Conservation (phyloP, 2,797 vertebrate genomes). For the Tiaroga cobitis region DNA sequence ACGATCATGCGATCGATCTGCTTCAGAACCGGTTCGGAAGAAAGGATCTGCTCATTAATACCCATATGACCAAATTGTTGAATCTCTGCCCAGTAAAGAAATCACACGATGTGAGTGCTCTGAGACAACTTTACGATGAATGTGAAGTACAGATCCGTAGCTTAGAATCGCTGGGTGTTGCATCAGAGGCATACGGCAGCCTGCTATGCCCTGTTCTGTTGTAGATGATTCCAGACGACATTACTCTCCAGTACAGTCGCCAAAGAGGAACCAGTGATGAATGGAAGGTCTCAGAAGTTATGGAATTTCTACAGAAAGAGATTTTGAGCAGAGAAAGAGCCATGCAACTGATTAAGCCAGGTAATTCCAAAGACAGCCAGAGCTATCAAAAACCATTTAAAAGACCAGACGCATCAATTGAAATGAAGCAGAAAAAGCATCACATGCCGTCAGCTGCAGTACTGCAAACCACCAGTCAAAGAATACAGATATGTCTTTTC, state of each 20-base stretch:
- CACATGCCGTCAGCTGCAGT: background rate
- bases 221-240: slow-evolving; percentile 51
- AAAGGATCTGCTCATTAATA: slow-evolving; percentile 48
- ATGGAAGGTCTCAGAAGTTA: slow-evolving; percentile 44
- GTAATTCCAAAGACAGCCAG: background rate
- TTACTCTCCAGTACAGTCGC: slow-evolving; percentile 15
- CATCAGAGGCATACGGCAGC: slow-evolving; percentile 45
- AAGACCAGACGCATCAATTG: background rate
- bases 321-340: slow-evolving; percentile 27
- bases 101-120: slow-evolving; percentile 33
- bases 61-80: slow-evolving; percentile 44
- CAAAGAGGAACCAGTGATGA: slow-evolving; percentile 8
- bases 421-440: background rate
- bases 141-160: slow-evolving; percentile 45
- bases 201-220: slow-evolving; percentile 29
- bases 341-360: slow-evolving; percentile 27
- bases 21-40: slow-evolving; percentile 50
- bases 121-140: slow-evolving; percentile 50
- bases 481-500: background rate
- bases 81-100: slow-evolving; percentile 52
- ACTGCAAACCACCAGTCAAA: background rate
- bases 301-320: slow-evolving; percentile 26
- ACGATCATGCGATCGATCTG: slow-evolving; percentile 10
- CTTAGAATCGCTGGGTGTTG: slow-evolving; percentile 36
- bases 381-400: background rate